Base-by-base conservation (phyloP, 2,888 invertebrate species). In the Itoplectis maculator region DNA sequence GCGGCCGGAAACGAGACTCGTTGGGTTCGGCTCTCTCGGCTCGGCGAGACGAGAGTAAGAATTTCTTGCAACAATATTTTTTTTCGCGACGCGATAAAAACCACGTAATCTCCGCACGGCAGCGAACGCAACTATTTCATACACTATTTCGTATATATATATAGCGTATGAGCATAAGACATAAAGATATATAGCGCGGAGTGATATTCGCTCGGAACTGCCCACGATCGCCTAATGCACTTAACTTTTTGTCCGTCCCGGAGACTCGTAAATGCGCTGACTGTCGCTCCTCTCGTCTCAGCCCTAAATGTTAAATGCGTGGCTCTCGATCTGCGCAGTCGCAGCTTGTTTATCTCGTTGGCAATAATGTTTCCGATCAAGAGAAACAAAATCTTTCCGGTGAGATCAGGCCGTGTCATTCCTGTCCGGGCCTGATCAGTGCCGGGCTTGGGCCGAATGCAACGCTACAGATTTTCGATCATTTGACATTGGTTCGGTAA, bases 211-310 rank as follows among this genome's bases (percentile, higher is more conserved):
- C 68, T 68, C 45, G 23, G 18, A 72, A 70, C 76, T 79, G 66
- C 82, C 82, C 79, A 76, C 82, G 79, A 79, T 79, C 76, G 54
- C 56, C 82, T 76, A 73, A 79, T 79, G 82, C 82, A 79, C 82
- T 82, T 79, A 82, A 82, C 79, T 82, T 82, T 79, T 82, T 76
- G 70, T 69, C 72, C 20, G n/a, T n/a, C 20, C 29, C 29, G 29
- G 59, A 37, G 72, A 72, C 79, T 82, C 82, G 79, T 82, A 82
- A 82, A 79, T 51, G 68, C 35, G 63, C 79, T 29, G 66, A 76
- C 76, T 61, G 23, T 68, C 78, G 54, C 61, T 68, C 35, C 78
- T 54, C 68, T 72, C 35, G 23, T 18, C 45, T 61, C 63, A 11
- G 8, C 45, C 54, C 40, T 35, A 42, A 72, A 75, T 59, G n/a